Conservation (phyloP, 1,140 invertebrate species). For the Eueides isabella region DNA sequence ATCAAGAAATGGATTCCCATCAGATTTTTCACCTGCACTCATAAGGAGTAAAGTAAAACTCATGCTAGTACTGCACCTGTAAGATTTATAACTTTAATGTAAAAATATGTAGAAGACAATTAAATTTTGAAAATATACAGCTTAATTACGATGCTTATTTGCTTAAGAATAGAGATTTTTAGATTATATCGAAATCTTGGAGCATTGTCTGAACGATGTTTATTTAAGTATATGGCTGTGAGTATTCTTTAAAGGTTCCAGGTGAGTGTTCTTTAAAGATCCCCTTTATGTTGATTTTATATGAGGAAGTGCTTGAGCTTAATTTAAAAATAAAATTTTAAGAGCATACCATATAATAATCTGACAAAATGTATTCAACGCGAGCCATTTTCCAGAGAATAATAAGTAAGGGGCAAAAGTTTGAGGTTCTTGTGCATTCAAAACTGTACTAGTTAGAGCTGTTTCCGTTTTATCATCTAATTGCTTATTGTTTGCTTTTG, state of each 20-base stretch:
- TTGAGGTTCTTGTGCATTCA: conserved; percentile 59
- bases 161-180: too few species aligned
- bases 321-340: background rate
- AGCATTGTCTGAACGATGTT: too few species aligned
- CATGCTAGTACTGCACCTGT: background rate
- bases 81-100: background rate
- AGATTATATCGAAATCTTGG: too few species aligned
- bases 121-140: too few species aligned
- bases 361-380: conserved; percentile 80
- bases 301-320: too few species aligned
- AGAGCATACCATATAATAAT: conserved; percentile 74
- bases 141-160: too few species aligned
- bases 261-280: too few species aligned
- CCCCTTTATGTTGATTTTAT: too few species aligned
- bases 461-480: conserved; percentile 71
- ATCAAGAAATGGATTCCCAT: conserved; percentile 87
- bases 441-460: conserved; percentile 52
- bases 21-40: conserved; percentile 83
- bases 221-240: too few species aligned
- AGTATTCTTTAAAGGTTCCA: too few species aligned
- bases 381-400: conserved; percentile 82
- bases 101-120: too few species aligned
- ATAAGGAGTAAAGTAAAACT: conserved; percentile 8
- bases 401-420: conserved; percentile 80
- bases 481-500: conserved; percentile 84